Evolutionary conservation across 2,888 invertebrate species (phyloP).

Genomic region (Andrena flavipes): DNA sequence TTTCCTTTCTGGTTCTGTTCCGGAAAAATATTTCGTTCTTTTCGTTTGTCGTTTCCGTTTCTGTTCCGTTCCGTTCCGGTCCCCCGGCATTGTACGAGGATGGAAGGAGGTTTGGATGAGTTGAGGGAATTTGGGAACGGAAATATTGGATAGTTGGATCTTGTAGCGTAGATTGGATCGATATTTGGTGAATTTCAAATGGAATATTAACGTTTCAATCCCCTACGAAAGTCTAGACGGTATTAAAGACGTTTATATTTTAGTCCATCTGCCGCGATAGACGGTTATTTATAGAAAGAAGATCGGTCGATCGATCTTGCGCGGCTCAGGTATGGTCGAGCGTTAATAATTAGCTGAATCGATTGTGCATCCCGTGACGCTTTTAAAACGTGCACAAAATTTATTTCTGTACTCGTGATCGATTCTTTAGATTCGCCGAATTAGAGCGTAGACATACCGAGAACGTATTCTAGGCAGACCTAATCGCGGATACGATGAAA

Average conservation of each 20-base stretch:
- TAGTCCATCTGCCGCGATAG: not conserved
- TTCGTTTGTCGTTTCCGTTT: no score
- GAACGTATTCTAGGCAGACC: no score
- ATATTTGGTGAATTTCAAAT: not conserved
- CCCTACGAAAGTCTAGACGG: conserved; percentile 4
- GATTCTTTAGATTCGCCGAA: no score
- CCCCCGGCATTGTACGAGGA: no score
- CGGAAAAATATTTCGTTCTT: no score
- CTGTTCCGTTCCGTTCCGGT: no score
- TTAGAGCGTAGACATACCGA: no score
- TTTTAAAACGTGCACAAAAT: not conserved
- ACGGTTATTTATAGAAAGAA: conserved; percentile 31
- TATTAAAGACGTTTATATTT: not conserved
- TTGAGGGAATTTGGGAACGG: not conserved
- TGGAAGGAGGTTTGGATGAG: not conserved
- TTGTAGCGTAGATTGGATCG: no score
- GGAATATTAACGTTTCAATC: not conserved
- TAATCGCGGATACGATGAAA: no score
- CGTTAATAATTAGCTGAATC: not conserved
- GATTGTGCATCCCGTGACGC: not conserved
- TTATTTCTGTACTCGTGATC: not conserved
- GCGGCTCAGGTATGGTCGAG: not conserved
- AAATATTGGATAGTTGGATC: not conserved
- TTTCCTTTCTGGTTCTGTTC: no score
- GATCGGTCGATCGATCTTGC: conserved; percentile 27